Base-by-base conservation (phyloP, 2,113 vertebrate species). In the Psephotus haematonotus region DNA sequence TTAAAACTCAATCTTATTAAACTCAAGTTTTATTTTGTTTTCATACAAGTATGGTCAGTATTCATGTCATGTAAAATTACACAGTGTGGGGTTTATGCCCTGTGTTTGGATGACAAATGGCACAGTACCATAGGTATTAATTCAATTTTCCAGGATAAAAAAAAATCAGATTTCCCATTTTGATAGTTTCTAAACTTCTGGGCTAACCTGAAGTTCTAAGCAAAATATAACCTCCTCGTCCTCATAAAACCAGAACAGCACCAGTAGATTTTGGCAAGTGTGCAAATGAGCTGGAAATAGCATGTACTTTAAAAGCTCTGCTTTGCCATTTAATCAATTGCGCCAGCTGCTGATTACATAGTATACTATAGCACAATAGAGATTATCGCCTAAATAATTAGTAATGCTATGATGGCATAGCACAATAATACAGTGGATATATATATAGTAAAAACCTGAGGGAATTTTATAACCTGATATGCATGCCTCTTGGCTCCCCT, bases 331-430 rank as follows among this genome's bases (percentile, higher is more conserved):
- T 93, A 76, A 85, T 93, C 90, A 95, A 90, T 82, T 22, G 17
- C 53, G 74, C 63, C 81, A 70, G 86, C 94, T 95, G 92, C 27
- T 93, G 93, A 86, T 93, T 95, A 53, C 44, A 82, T 68, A 0
- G 0, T 87, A 82, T 91, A 55, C 70, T 52, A 4, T 13, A 82
- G 65, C 5, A 2, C 83, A 92, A 82, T 33, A 92, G 88, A 94
- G 93, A 94, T 93, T 96, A 97, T 94, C 90, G 0, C 90, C 88
- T 92, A 67, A 95, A 95, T 85, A 95, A 96, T 95, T 93, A 92
- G 95, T 47, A 93, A 70, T 82, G 67, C 57, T 74, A 6, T 77
- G 88, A 77, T 91, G 74, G 78, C 77, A 96, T 71, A 53, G 70
- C 80, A 82, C 80, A 89, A 24, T 55, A 49, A 82, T 87, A 80